A percentile compares a stretch with the other conserved stretches of the same genome.
Conservation (phyloP, 2,888 invertebrate species). For the Chrysodeixis includens region DNA sequence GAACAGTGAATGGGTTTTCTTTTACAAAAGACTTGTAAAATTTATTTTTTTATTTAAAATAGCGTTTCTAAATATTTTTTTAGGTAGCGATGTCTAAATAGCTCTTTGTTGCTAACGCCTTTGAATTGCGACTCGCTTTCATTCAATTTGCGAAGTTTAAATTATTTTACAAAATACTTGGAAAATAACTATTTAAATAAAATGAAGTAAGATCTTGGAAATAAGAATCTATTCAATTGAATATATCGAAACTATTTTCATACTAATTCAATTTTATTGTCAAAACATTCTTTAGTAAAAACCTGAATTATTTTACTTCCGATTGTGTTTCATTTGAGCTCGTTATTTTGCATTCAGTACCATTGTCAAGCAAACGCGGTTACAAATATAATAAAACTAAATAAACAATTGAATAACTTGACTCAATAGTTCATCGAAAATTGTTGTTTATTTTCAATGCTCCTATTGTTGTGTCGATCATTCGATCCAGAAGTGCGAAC, state of each 20-base stretch:
- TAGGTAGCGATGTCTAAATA: constrained; percentile 32
- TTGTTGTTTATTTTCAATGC: constrained; percentile 49
- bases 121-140: not conserved
- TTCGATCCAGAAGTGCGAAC: constrained; percentile 52
- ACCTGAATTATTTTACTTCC: too few species aligned
- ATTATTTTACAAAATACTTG: not conserved
- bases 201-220: not conserved
- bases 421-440: constrained; percentile 36
- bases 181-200: not conserved
- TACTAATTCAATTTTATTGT: too few species aligned
- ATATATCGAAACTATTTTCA: too few species aligned
- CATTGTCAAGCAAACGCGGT: constrained; percentile 12
- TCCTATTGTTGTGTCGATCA: constrained; percentile 53
- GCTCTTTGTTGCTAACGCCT: constrained; percentile 7
- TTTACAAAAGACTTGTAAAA: constrained; percentile 45
- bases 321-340: not conserved
- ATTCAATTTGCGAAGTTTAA: not conserved
- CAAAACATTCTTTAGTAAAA: too few species aligned
- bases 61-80: constrained; percentile 51
- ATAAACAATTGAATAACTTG: constrained; percentile 51
- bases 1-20: constrained; percentile 58
- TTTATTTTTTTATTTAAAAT: constrained; percentile 54
- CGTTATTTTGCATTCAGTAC: not conserved
- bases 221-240: not conserved
- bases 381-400: constrained; percentile 39